Evolutionary conservation across 2,113 vertebrate genomes (phyloP).

Genomic region (Tupaia chinensis): DNA sequence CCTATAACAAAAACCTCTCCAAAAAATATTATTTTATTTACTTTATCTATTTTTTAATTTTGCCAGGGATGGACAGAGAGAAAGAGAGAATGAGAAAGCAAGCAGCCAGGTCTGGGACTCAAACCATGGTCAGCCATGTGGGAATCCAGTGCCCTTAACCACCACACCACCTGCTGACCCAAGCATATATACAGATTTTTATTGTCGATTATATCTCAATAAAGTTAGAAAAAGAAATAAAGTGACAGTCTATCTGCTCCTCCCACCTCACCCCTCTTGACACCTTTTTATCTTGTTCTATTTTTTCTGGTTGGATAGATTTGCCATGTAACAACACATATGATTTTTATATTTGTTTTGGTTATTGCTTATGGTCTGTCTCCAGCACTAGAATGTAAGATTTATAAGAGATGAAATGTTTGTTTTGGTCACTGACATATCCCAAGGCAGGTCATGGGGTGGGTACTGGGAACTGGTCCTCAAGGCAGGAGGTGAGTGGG

Average conservation of each 20-base stretch:
- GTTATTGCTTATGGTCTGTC: conserved; percentile 10
- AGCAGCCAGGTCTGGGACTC: too few species aligned
- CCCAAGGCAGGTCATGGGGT: too few species aligned
- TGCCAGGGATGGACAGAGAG: too few species aligned
- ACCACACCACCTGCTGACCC: too few species aligned
- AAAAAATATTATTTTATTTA: too few species aligned
- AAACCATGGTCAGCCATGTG: too few species aligned
- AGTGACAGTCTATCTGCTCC: not conserved
- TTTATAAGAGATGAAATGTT: not conserved
- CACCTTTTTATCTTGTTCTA: not conserved
- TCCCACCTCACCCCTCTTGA: not conserved
- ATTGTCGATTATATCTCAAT: not conserved
- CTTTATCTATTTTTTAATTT: too few species aligned
- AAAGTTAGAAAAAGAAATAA: not conserved
- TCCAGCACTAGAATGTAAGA: not conserved
- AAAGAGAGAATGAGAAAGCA: too few species aligned
- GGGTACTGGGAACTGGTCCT: too few species aligned
- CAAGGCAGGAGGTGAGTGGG: too few species aligned
- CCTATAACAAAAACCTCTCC: too few species aligned
- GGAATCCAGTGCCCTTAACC: too few species aligned
- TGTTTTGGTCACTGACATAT: not conserved
- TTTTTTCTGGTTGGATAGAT: not conserved
- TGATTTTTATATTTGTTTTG: not conserved
- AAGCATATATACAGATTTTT: not conserved
- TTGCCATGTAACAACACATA: not conserved